Base-by-base conservation (phyloP, 2,888 invertebrate species). In the Creontiades dilutus region DNA sequence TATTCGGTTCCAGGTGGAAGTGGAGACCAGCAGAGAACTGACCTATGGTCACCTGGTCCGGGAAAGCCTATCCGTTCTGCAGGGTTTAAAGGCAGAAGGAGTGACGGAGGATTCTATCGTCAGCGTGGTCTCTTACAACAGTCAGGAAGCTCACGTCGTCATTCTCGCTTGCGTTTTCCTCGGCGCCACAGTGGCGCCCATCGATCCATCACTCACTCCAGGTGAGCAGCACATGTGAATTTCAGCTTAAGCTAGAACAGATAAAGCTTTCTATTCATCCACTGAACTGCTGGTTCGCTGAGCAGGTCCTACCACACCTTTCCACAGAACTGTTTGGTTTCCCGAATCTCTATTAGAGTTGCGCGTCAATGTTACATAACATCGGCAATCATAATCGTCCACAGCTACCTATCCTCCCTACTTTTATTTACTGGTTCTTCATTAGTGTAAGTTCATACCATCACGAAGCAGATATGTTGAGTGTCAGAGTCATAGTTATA, bases 11-110 rank as follows among this genome's bases (percentile, higher is more conserved):
- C 87, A 91, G 91, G 90, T 91, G 9, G 91, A 91, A 87, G 91
- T 91, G 46, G 91, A 91, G 84, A 91, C 91, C 0, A 91, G 91
- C 13, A 84, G 91, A n/a, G 90, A 91, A 68, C 90, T 91, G 84
- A 91, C 91, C 11, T 91, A 90, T 87, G 90, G 90, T 12, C 91
- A 91, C 37, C 89, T 91, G n/a, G 55, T 90, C 5, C 46, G 87
- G 46, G 90, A 90, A 82, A 90, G 90, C 68, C 89, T 91, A 13
- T 91, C 91, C 0, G 86, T 91, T 16, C 90, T 91, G 4, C 91
- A 91, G 86, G 91, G 91, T 0, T 76, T 91, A 5, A 90, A 90
- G 23, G 78, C 90, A 19, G 91, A 91, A 75, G 91, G 90, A 0
- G 89, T 90, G 3, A 78, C 78, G 9, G 90, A 90, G 47, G 86